Percentiles rank a stretch among this genome's conserved stretches.
phyloP scores from a whole-genome alignment of 30 jellyfish, hydroid and myxozoan genomes.

The Aurelia sp. region DNA sequence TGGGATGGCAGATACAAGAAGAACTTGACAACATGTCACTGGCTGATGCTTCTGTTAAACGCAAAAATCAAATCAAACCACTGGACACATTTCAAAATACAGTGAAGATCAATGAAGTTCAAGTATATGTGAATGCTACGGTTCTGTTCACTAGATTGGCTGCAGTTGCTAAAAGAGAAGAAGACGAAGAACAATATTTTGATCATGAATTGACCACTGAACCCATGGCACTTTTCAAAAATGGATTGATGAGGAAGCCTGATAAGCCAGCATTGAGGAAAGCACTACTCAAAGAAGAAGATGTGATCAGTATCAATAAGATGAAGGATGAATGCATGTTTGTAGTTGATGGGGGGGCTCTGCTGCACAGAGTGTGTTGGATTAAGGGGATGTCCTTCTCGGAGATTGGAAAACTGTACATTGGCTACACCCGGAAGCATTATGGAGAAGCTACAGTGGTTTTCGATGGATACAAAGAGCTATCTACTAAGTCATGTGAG shows the following conservation, averaged over 20 bases:
- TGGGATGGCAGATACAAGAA: slow-evolving; percentile 45
- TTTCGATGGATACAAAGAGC: slow-evolving; percentile 51
- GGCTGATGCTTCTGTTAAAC: slow-evolving; percentile 54
- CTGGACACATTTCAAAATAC: slow-evolving; percentile 15
- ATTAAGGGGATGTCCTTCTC: slow-evolving; percentile 46
- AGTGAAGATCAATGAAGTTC: slow-evolving; percentile 43
- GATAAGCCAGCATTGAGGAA: slow-evolving; percentile 22
- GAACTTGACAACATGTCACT: slow-evolving; percentile 35
- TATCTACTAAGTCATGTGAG: slow-evolving; percentile 41
- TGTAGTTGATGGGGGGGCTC: slow-evolving; percentile 76
- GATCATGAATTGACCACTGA: slow-evolving; percentile 55
- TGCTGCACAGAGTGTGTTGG: slow-evolving; percentile 67
- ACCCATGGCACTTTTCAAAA: slow-evolving; percentile 27
- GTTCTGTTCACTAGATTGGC: slow-evolving; percentile 68
- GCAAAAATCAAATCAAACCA: slow-evolving; percentile 21
- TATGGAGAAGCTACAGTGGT: slow-evolving; percentile 50
- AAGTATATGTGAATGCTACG: slow-evolving; percentile 58
- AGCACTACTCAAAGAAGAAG: slow-evolving; percentile 29
- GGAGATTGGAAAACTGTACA: slow-evolving; percentile 32
- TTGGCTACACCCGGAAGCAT: slow-evolving; percentile 11
- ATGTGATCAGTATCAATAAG: background rate
- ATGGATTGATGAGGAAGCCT: slow-evolving; percentile 72
- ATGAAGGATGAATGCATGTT: background rate
- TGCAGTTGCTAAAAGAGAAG: slow-evolving; percentile 59
- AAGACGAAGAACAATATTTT: slow-evolving; percentile 42